These are phyloP conservation scores for Protobothrops flavoviridis DNA, from an alignment of 2,113 vertebrate genomes.

Conservation along the genomic window DNA sequence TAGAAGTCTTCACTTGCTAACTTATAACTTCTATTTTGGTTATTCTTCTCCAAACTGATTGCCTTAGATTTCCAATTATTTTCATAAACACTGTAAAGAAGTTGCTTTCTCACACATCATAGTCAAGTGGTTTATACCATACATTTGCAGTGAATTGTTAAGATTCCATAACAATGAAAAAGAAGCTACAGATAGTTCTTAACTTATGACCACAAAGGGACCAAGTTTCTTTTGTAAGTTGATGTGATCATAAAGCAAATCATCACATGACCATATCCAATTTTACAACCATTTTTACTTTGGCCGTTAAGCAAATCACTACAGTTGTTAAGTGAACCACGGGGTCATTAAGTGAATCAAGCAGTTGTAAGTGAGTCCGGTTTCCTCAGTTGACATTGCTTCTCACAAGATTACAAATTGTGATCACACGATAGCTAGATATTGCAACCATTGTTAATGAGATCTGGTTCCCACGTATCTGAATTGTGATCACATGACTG, in stretches of 20 bases:
- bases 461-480: background rate
- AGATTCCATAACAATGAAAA: slow-evolving; percentile 7
- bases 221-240: background rate
- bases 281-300: background rate
- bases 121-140: background rate
- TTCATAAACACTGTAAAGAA: background rate
- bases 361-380: background rate
- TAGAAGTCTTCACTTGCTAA: background rate
- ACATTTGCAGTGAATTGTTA: background rate
- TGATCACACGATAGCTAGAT: background rate
- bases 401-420: background rate
- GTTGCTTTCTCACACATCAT: background rate
- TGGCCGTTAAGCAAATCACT: background rate
- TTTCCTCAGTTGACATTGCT: background rate
- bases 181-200: background rate
- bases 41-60: background rate
- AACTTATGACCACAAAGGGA: background rate
- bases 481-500: background rate
- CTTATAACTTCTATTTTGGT: background rate
- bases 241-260: background rate
- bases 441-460: background rate
- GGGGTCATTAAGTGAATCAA: background rate
- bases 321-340: background rate
- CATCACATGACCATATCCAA: background rate
- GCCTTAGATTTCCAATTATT: background rate